These are phyloP conservation scores for Sebastes oblongus DNA, from an alignment of 2,797 vertebrate species.

Conservation along the genomic window DNA sequence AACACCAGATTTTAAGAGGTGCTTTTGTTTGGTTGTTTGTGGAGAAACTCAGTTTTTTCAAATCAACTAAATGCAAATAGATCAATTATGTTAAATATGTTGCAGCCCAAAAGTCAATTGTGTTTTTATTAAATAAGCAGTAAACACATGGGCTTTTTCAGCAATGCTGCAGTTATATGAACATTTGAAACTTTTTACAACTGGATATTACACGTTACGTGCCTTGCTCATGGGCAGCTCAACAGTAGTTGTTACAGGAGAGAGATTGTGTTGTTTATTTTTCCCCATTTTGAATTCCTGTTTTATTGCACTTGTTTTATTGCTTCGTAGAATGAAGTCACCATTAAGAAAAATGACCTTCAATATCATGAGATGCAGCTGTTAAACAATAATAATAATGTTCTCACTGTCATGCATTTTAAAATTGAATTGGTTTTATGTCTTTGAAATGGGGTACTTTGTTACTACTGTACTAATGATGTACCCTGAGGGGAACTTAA, in stretches of 20 bases:
- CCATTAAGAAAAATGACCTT: not conserved
- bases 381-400: slow-evolving; percentile 6
- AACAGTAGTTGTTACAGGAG: not conserved
- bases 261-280: not conserved
- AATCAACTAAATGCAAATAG: no score
- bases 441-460: slow-evolving; percentile 15
- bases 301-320: slow-evolving; percentile 5
- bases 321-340: not conserved
- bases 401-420: slow-evolving; percentile 15
- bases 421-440: slow-evolving; percentile 16
- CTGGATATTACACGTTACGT: not conserved
- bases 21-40: rapidly evolving
- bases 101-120: not conserved
- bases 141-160: not conserved
- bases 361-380: not conserved
- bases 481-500: slow-evolving; percentile 31
- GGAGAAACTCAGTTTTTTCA: no score
- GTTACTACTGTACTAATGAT: slow-evolving; percentile 15
- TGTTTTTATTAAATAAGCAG: not conserved
- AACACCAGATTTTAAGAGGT: rapidly evolving
- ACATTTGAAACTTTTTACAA: not conserved
- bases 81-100: rapidly evolving
- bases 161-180: not conserved
- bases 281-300: not conserved
- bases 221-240: not conserved